These are phyloP conservation scores for Mythimna lalbum DNA, from an alignment of 2,888 invertebrate genomes.

Conservation along the genomic window DNA sequence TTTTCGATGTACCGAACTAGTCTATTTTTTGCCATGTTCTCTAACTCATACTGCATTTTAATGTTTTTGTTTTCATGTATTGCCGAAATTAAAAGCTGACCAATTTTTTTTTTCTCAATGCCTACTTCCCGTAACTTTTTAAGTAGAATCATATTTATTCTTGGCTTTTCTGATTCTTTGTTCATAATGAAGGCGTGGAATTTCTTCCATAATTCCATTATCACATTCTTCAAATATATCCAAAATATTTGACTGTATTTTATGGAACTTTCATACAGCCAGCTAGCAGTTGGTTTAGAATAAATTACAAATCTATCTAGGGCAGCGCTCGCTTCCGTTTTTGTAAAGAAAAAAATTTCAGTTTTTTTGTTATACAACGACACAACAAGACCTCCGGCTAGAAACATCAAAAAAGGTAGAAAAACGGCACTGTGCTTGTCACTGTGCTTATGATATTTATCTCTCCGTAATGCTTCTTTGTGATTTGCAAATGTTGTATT, in stretches of 20 bases:
- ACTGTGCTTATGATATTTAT: conserved; percentile 37
- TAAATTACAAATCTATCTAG: conserved; percentile 38
- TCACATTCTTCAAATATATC: conserved; percentile 46
- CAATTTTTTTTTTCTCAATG: conserved; percentile 78
- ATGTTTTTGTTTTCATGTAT: conserved; percentile 82
- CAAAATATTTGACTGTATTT: conserved; percentile 58
- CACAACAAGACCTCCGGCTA: conserved; percentile 77
- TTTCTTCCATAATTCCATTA: conserved; percentile 22
- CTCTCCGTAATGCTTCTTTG: conserved; percentile 31
- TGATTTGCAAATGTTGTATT: conserved; percentile 53
- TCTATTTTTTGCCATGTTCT: conserved; percentile 78
- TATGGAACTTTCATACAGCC: conserved; percentile 55
- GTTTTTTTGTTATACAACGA: conserved; percentile 74
- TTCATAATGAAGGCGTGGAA: conserved; percentile 28
- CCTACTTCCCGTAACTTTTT: conserved; percentile 77
- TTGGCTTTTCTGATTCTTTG: conserved; percentile 50
- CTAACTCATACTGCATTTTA: conserved; percentile 77
- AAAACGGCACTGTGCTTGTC: conserved; percentile 49
- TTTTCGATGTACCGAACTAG: conserved; percentile 76
- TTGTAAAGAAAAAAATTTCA: conserved; percentile 69
- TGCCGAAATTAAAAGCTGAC: conserved; percentile 76
- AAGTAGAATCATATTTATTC: conserved; percentile 71
- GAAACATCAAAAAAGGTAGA: conserved; percentile 75
- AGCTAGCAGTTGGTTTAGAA: conserved; percentile 67
- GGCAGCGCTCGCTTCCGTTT: conserved; percentile 50